Evolutionary conservation across 2,797 vertebrate species (phyloP).

Genomic region (Gymnodraco acuticeps): DNA sequence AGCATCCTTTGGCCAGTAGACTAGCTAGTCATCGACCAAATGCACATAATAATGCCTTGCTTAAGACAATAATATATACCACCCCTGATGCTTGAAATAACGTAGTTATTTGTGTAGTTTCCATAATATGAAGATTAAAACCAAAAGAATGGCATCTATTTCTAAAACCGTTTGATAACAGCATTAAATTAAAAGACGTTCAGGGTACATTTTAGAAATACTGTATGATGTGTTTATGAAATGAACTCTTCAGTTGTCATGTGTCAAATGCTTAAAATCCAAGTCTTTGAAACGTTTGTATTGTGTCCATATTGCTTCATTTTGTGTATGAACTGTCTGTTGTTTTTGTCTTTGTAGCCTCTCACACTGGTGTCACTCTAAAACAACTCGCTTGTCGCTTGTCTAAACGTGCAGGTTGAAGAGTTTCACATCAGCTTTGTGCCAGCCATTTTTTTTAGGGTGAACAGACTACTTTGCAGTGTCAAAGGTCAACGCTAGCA

Average conservation of each 20-base stretch:
- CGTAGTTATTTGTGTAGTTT: constrained; percentile 11
- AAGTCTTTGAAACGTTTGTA: constrained; percentile 60
- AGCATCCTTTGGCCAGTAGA: constrained; percentile 65
- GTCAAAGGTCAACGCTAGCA: constrained; percentile 38
- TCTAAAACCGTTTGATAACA: constrained; percentile 9
- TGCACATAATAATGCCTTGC: constrained; percentile 44
- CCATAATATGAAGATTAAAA: constrained; percentile 29
- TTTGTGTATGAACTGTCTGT: constrained; percentile 70
- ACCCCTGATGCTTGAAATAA: constrained; percentile 8
- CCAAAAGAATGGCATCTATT: constrained; percentile 1
- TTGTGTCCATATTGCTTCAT: constrained; percentile 65
- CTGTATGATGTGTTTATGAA: constrained; percentile 30
- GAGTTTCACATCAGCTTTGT: constrained; percentile 38
- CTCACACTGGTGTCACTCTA: constrained; percentile 63
- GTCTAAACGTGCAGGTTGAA: constrained; percentile 48
- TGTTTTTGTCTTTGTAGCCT: constrained; percentile 65
- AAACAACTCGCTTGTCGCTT: constrained; percentile 56
- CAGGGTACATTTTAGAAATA: constrained; percentile 4
- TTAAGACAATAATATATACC: constrained; percentile 15
- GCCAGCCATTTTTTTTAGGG: constrained; percentile 44
- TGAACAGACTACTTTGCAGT: constrained; percentile 35
- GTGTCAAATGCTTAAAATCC: constrained; percentile 58
- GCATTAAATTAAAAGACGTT: constrained; percentile 7
- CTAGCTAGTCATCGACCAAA: constrained; percentile 49
- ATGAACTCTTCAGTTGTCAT: constrained; percentile 40